Evolutionary conservation across 2,113 vertebrate species (phyloP).

Genomic region (Taurulus bubalis): DNA sequence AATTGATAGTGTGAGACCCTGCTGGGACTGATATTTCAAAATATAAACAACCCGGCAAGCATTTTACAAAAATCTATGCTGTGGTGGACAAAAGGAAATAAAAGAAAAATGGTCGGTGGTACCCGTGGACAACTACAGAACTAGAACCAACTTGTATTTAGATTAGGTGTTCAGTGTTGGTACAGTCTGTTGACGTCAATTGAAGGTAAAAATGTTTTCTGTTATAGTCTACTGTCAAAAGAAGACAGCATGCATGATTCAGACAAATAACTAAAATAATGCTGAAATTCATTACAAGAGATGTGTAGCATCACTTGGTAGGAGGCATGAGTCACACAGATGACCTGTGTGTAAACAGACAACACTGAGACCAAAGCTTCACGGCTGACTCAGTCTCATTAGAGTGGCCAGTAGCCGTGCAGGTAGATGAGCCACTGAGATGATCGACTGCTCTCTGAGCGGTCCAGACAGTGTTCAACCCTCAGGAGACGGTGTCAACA

Average conservation of each 20-base stretch:
- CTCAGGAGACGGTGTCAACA: conserved; percentile 55
- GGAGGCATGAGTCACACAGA: conserved; percentile 4
- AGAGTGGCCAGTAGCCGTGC: conserved; percentile 39
- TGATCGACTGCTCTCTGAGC: conserved; percentile 50
- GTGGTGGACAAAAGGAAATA: neutral
- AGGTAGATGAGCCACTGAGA: conserved; percentile 62
- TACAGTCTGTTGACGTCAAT: neutral
- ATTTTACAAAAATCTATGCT: neutral
- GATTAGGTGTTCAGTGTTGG: neutral
- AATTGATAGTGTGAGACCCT: neutral
- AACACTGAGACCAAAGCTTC: conserved; percentile 12
- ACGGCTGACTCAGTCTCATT: conserved; percentile 33
- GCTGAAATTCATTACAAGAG: conserved; percentile 3
- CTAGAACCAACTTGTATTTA: neutral
- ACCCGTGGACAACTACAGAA: neutral
- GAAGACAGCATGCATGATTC: neutral
- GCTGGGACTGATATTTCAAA: neutral
- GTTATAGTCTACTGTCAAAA: neutral
- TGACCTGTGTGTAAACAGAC: conserved; percentile 19
- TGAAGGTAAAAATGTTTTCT: neutral
- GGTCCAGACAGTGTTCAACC: conserved; percentile 47
- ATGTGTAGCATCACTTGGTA: conserved; percentile 4
- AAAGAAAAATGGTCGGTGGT: neutral
- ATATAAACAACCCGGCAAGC: conserved; percentile 10
- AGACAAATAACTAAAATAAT: conserved; percentile 1